Evolutionary conservation across 2,113 vertebrate species (phyloP).

Genomic region (Ardeotis arabs): DNA sequence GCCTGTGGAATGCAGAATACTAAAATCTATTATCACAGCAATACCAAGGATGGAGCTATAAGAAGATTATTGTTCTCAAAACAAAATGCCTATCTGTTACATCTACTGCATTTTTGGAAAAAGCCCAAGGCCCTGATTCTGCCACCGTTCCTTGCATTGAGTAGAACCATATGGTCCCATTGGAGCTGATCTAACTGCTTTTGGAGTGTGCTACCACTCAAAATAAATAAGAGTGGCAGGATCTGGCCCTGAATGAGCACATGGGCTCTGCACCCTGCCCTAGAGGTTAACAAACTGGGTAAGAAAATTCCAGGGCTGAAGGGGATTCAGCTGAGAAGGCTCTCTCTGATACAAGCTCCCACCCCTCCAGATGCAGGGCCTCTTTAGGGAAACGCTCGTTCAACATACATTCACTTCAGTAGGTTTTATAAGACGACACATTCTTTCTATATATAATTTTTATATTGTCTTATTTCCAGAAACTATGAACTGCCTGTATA

Average conservation of each 20-base stretch:
- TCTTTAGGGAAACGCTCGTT: neutral
- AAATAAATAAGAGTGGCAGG: constrained; percentile 64
- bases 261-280: constrained; percentile 58
- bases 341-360: neutral
- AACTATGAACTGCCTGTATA: neutral
- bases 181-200: constrained; percentile 47
- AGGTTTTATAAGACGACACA: neutral
- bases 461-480: constrained; percentile 9
- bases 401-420: neutral
- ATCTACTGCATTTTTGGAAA: constrained; percentile 30
- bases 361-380: neutral
- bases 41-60: neutral
- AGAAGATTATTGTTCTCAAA: constrained; percentile 54
- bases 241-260: constrained; percentile 59
- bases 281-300: constrained; percentile 53
- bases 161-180: constrained; percentile 60
- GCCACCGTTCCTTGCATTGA: constrained; percentile 4
- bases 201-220: constrained; percentile 58
- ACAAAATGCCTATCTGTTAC: constrained; percentile 52
- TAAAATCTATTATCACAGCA: constrained; percentile 18
- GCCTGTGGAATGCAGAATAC: neutral
- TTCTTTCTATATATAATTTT: constrained; percentile 10
- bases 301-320: constrained; percentile 58
- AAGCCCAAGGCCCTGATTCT: constrained; percentile 60
- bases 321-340: constrained; percentile 35